Evolutionary conservation across 2,797 vertebrate genomes (phyloP), one percentile per base, ranked within the genome.

Genomic region (Mergus octosetaceus): DNA sequence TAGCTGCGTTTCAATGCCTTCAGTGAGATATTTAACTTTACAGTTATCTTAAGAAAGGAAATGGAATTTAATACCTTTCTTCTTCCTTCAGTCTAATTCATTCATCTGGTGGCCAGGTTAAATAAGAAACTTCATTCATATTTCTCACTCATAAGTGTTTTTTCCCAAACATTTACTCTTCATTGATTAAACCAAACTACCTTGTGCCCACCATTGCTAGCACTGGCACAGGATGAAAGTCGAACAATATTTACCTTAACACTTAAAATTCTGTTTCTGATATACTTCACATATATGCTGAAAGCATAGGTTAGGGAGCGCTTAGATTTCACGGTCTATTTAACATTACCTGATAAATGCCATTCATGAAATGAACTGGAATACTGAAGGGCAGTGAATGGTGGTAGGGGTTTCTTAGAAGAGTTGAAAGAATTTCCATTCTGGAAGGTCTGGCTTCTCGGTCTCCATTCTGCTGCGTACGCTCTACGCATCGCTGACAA

Each of bases 381-480:
- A 99, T 98, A 49, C 99, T 99, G 96, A 99, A 99, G 13, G 99
- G 99, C 90, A 99, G 97, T 0, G 99, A 99, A 87, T 99, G 99
- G 94, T 99, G 99, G 53, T 99, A 99, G 4, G 99, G 99, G 73
- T 99, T 99, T 94, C 99, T 98, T 62, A 99, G 98, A 13, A 99
- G 98, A 57, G 99, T 99, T 14, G 99, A 99, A 69, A 99, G 98
- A 93, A 99, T 99, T 98, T 99, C 99, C 99, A 99, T 99, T 25
- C 99, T 98, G 36, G 99, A 99, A 30, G 99, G 99, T 76, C 99
- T 98, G 71, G 98, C 98, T 95, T 99, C 98, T 58, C 99, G 97
- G 87, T 99, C 98, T 11, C 99, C 99, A 3, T 99, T 99, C 97
- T 98, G 99, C 96, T 99, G 99, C 2, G 98, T 99, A 49, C 99